A percentile compares a stretch with the other conserved stretches of the same genome.
Evolutionary conservation across 2,888 invertebrate species (phyloP).

Genomic region (Nesidiocoris tenuis): DNA sequence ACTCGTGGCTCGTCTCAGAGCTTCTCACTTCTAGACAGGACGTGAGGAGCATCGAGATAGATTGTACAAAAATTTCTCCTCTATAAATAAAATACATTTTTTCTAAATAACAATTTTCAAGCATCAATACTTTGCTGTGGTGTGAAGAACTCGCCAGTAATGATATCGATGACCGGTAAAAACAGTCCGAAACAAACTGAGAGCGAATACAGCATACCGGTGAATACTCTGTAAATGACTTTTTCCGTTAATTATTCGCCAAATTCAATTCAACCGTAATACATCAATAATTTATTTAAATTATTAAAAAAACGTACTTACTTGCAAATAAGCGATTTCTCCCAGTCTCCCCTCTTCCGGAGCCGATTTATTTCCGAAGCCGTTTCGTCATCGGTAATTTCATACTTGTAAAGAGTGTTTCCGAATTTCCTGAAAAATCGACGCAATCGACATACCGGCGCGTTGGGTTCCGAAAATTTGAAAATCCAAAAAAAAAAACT

Average conservation of each 20-base stretch:
- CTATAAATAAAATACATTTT: too few relatives aligned
- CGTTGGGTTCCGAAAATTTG: background rate
- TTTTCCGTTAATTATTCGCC: background rate
- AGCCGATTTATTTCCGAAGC: background rate
- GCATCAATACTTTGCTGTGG: slow-evolving; percentile 16
- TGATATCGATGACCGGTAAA: slow-evolving; percentile 3
- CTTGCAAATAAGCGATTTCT: slow-evolving; percentile 10
- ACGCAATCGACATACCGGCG: background rate
- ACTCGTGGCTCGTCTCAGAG: too few relatives aligned
- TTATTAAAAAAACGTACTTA: background rate
- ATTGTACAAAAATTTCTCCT: too few relatives aligned
- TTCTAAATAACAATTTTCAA: too few relatives aligned
- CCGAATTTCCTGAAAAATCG: slow-evolving; percentile 2
- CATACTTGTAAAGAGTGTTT: slow-evolving; percentile 7
- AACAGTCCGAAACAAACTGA: slow-evolving; percentile 7
- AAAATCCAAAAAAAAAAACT: too few relatives aligned
- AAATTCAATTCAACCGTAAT: background rate
- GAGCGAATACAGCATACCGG: background rate
- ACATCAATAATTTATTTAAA: too few relatives aligned
- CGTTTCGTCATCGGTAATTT: slow-evolving; percentile 6
- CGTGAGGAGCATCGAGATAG: too few relatives aligned
- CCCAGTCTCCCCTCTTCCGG: background rate
- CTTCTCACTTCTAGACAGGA: too few relatives aligned
- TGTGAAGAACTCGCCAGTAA: slow-evolving; percentile 8
- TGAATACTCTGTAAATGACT: slow-evolving; percentile 9